A percentile compares a stretch with the other conserved stretches of the same genome.
Conservation (phyloP, 2,113 vertebrate genomes). For the Chitala chitala region DNA sequence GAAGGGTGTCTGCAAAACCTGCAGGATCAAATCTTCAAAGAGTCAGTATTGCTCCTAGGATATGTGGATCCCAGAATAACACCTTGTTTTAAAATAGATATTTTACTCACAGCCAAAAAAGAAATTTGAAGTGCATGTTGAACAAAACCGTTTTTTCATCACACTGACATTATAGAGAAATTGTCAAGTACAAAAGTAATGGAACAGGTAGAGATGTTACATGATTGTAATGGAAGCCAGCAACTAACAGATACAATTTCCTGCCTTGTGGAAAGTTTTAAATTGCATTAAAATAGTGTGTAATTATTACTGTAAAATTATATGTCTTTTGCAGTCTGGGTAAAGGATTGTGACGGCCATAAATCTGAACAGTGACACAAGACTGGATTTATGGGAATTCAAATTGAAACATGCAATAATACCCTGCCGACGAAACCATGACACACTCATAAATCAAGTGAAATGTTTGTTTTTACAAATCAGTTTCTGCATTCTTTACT, state of each 20-base stretch:
- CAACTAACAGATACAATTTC: not conserved
- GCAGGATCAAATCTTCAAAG: not conserved
- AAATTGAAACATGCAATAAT: not conserved
- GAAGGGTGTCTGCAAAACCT: not conserved
- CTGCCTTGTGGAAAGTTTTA: not conserved
- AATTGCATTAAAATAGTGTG: not conserved
- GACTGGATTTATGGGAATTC: constrained; percentile 44
- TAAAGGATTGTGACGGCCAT: constrained; percentile 31
- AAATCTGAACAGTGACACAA: constrained; percentile 7
- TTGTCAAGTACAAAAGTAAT: no score
- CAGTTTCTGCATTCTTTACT: not conserved
- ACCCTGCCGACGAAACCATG: not conserved
- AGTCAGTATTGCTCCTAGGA: not conserved
- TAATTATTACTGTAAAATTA: not conserved
- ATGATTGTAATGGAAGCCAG: not conserved
- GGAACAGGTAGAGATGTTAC: no score
- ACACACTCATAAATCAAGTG: not conserved
- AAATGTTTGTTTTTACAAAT: constrained; percentile 15
- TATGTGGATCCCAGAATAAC: not conserved
- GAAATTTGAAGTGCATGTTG: no score
- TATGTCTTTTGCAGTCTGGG: not conserved
- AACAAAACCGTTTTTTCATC: no score
- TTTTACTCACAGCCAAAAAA: no score
- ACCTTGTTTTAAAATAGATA: no score
- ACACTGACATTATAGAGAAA: no score